These are phyloP conservation scores for Lagodon rhomboides DNA, from an alignment of 2,797 vertebrate genomes.

Conservation along the genomic window DNA sequence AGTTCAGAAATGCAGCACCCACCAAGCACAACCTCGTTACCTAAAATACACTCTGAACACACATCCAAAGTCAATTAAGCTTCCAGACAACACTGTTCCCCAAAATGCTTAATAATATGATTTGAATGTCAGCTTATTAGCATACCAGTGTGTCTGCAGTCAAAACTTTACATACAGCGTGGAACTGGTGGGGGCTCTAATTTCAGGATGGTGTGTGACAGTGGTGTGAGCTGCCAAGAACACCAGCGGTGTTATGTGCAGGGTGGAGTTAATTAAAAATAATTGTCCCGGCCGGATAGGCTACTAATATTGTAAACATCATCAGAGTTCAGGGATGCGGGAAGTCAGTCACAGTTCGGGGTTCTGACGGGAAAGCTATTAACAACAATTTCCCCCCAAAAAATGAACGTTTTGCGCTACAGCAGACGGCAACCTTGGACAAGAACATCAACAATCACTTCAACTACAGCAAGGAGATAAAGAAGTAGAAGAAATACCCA, in stretches of 20 bases:
- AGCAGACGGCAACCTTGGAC: no score
- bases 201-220: background rate
- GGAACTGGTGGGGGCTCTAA: background rate
- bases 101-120: slow-evolving; percentile 37
- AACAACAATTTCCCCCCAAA: no score
- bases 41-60: slow-evolving; percentile 43
- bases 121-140: slow-evolving; percentile 47
- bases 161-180: slow-evolving; percentile 12
- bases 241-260: background rate
- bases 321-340: background rate
- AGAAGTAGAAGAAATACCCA: no score
- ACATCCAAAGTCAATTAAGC: slow-evolving; percentile 20
- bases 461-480: no score
- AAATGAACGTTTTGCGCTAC: no score
- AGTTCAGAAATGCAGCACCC: slow-evolving; percentile 49
- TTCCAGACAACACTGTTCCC: slow-evolving; percentile 5
- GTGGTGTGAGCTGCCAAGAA: background rate
- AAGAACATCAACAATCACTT: no score
- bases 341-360: no score
- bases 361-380: no score
- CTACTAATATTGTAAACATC: background rate
- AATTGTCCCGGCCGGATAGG: background rate
- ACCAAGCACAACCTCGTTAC: background rate
- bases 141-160: slow-evolving; percentile 30
- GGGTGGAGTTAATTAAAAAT: slow-evolving; percentile 32